These are phyloP conservation scores for Porites divaricata DNA, from an alignment of 92 coral and sea anemone genomes.

Conservation along the genomic window DNA sequence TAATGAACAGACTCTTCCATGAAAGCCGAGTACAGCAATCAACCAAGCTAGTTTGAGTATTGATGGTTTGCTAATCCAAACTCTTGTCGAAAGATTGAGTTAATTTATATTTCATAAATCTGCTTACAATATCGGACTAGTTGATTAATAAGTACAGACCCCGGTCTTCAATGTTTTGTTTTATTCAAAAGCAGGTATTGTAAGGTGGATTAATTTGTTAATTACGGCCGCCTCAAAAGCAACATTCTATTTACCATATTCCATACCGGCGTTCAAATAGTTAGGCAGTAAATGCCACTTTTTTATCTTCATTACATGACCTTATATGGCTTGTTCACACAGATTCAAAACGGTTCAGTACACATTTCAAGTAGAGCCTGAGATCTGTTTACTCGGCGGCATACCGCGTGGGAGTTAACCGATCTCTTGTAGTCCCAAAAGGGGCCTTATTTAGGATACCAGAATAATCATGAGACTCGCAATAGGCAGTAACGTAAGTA, in stretches of 20 bases:
- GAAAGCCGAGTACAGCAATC: neutral
- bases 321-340: too few species aligned
- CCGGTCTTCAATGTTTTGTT: neutral
- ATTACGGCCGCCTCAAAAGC: constrained; percentile 11
- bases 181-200: neutral
- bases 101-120: constrained; percentile 1
- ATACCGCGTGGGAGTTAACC: too few species aligned
- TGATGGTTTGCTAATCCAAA: neutral
- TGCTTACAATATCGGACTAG: neutral
- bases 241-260: neutral
- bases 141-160: neutral
- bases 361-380: too few species aligned
- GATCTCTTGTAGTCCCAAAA: too few species aligned
- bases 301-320: too few species aligned
- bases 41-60: neutral
- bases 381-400: too few species aligned
- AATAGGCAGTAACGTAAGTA: too few species aligned
- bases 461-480: too few species aligned
- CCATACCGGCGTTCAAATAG: neutral
- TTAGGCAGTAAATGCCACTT: neutral
- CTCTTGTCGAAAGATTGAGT: neutral
- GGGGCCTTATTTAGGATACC: too few species aligned
- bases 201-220: constrained; percentile 22
- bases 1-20: neutral
- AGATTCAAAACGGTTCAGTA: too few species aligned